These are phyloP conservation scores for Neogobius melanostomus DNA, from an alignment of 2,113 vertebrate genomes.

Conservation along the genomic window DNA sequence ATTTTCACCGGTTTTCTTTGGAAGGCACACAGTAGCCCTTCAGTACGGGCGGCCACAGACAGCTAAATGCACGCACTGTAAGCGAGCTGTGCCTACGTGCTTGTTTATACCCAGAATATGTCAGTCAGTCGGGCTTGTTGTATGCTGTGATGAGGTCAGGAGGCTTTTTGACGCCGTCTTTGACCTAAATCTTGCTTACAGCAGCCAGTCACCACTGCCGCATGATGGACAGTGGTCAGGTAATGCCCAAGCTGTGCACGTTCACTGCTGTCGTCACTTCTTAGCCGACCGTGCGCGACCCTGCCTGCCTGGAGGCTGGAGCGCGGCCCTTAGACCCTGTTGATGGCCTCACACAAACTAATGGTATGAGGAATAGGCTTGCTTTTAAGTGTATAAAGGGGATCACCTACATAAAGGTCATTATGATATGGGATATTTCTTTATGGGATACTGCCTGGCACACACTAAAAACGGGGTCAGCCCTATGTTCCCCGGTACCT, in stretches of 20 bases:
- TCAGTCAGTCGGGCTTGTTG: slow-evolving; percentile 33
- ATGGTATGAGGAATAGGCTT: slow-evolving; percentile 21
- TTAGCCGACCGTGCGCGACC: slow-evolving; percentile 19
- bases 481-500: too few relatives aligned
- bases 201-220: not conserved
- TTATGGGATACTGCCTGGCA: not conserved
- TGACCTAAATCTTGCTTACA: slow-evolving; percentile 49
- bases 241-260: slow-evolving; percentile 10
- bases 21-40: slow-evolving; percentile 60
- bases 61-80: slow-evolving; percentile 46
- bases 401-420: slow-evolving; percentile 26
- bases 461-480: too few relatives aligned
- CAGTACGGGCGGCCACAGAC: slow-evolving; percentile 56
- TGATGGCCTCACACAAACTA: slow-evolving; percentile 17
- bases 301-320: slow-evolving; percentile 13
- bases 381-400: slow-evolving; percentile 5
- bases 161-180: slow-evolving; percentile 14
- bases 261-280: slow-evolving; percentile 17
- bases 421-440: not conserved
- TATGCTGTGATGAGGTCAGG: slow-evolving; percentile 40
- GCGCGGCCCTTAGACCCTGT: slow-evolving; percentile 17
- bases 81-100: slow-evolving; percentile 42
- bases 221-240: slow-evolving; percentile 27
- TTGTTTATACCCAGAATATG: slow-evolving; percentile 20
- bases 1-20: slow-evolving; percentile 53